Base-by-base conservation (phyloP, 2,888 invertebrate genomes). In the Torymus auratus region DNA sequence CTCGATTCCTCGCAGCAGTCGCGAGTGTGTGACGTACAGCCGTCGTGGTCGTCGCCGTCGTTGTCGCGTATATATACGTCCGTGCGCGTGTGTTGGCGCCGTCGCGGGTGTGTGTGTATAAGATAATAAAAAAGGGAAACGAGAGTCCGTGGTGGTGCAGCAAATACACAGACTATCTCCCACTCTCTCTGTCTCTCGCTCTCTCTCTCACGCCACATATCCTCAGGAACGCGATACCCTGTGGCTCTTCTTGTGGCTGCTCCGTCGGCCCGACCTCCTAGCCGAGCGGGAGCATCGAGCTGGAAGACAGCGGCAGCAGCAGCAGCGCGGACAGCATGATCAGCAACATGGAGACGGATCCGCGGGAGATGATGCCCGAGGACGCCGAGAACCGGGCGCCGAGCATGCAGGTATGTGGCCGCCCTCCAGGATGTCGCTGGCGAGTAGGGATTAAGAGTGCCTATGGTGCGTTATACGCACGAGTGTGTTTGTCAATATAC, bases 311-410 rank as follows among this genome's bases (percentile, higher is more conserved):
- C 41, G 7, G 41, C 41, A 41, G 41, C 41, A 41, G 7, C 41
- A 41, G 41, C 41, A 7, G 7, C 41, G 41, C 7, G 41, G 41
- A 7, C 80, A 67, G 17, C 53, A 95, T 95, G 95, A 94, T 94
- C 93, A 41, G 41, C 41, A 95, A 96, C 94, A 96, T 96, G 96
- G 96, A 96, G 94, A 96, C 96, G 92, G 96, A 41, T 41, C 41
- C 41, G 7, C 41, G 41, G 41, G 41, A 96, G 93, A 96, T 96
- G 94, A 94, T 95, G 92, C 95, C 96, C 93, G 96, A 96, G 93
- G 96, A 96, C 91, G 5, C 41, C 41, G 93, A 94, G 86, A 94
- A 93, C 92, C 87, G 84, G 75, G 93, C 81, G 12, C 67, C 94
- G 89, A 94, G 93, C 92, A 92, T 93, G 89, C 94, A 94, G 94